A percentile compares a stretch with the other conserved stretches of the same genome.
Evolutionary conservation across 2,888 invertebrate species (phyloP).

Genomic region (Thelaira solivaga): DNA sequence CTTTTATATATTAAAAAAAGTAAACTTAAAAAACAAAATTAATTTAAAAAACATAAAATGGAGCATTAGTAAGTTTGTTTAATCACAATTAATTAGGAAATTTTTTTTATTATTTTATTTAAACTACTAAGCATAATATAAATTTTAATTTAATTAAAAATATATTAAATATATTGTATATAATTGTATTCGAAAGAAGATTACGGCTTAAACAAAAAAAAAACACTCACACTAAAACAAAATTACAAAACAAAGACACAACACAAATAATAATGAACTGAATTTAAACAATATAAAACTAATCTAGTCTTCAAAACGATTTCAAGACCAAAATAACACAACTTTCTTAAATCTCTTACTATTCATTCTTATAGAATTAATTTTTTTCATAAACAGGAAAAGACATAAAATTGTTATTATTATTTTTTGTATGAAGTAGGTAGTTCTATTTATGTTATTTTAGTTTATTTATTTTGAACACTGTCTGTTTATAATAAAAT

Average conservation of each 20-base stretch:
- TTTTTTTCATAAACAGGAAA: too few species aligned
- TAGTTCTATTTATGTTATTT: not conserved
- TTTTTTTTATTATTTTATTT: conserved; percentile 46
- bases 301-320: too few species aligned
- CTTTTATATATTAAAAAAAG: not conserved
- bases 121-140: conserved; percentile 43
- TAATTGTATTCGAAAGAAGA: conserved; percentile 11
- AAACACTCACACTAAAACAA: not conserved
- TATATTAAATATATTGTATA: conserved; percentile 30
- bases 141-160: conserved; percentile 50
- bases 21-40: not conserved
- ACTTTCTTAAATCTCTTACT: too few species aligned
- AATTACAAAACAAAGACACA: not conserved
- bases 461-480: not conserved
- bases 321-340: too few species aligned
- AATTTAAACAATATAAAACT: not conserved
- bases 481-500: not conserved
- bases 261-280: not conserved
- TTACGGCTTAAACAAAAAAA: conserved; percentile 35
- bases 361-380: too few species aligned
- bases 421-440: too few species aligned
- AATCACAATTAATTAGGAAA: conserved; percentile 59
- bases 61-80: not conserved
- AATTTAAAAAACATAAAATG: not conserved
- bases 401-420: too few species aligned